Evolutionary conservation across 2,113 vertebrate genomes (phyloP).

Genomic region (Jaculus jaculus): DNA sequence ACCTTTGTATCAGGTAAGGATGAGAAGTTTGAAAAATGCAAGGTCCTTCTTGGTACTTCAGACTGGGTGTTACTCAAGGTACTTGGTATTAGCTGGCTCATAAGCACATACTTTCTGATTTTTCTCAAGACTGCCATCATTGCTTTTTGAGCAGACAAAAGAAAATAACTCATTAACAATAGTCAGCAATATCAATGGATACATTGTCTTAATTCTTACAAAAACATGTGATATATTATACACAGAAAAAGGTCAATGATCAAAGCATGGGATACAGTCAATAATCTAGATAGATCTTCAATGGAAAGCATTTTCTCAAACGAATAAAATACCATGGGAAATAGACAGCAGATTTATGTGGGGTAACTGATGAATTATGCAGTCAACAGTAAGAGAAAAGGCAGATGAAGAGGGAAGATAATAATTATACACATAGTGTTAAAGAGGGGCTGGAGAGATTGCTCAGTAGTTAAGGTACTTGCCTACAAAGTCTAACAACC

Average conservation of each 20-base stretch:
- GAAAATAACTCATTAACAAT: too few relatives aligned
- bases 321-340: background rate
- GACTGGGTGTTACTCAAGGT: rapidly evolving
- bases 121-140: background rate
- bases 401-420: background rate
- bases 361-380: background rate
- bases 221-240: too few relatives aligned
- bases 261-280: background rate
- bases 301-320: background rate
- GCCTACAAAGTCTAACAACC: too few relatives aligned
- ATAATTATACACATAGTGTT: background rate
- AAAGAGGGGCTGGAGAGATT: too few relatives aligned
- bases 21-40: background rate
- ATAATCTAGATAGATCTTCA: background rate
- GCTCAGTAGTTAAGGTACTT: too few relatives aligned
- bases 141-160: background rate
- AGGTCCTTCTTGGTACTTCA: background rate
- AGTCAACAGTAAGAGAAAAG: background rate
- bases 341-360: background rate
- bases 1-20: background rate
- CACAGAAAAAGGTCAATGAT: too few relatives aligned
- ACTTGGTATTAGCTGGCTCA: background rate
- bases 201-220: too few relatives aligned
- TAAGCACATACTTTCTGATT: background rate
- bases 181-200: too few relatives aligned